These are phyloP conservation scores for Drosophila tristis DNA, from an alignment of 1,140 invertebrate genomes.

Conservation along the genomic window DNA sequence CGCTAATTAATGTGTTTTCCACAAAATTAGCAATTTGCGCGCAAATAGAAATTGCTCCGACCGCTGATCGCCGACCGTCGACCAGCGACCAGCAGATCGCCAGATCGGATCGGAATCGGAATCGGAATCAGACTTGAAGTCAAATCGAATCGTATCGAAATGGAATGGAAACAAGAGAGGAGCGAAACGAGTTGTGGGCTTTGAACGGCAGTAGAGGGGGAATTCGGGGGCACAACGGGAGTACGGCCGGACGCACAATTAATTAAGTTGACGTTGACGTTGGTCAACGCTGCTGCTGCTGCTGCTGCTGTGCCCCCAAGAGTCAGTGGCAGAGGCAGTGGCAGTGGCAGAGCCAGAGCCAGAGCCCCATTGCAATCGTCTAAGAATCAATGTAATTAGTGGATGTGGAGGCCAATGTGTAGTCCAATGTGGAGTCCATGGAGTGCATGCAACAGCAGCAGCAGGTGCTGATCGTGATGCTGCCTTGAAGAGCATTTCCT, in stretches of 20 bases:
- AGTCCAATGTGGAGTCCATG: slow-evolving; percentile 15
- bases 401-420: slow-evolving; percentile 10
- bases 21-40: slow-evolving; percentile 81
- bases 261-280: slow-evolving; percentile 79
- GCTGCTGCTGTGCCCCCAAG: slow-evolving; percentile 39
- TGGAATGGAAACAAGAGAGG: slow-evolving; percentile 8
- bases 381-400: slow-evolving; percentile 82
- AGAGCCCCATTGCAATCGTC: slow-evolving; percentile 64
- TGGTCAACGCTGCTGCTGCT: slow-evolving; percentile 18
- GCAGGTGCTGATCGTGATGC: slow-evolving; percentile 45
- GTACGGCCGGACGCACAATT: slow-evolving; percentile 80
- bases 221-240: slow-evolving; percentile 27
- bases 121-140: slow-evolving; percentile 40
- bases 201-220: background rate
- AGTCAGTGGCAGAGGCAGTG: slow-evolving; percentile 12
- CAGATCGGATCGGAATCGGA: slow-evolving; percentile 11
- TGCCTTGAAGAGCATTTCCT: slow-evolving; percentile 73
- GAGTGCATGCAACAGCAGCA: slow-evolving; percentile 34
- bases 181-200: slow-evolving; percentile 40
- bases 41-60: slow-evolving; percentile 73
- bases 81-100: no score
- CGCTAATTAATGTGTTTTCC: slow-evolving; percentile 83
- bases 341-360: slow-evolving; percentile 31
- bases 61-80: no score
- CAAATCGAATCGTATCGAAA: slow-evolving; percentile 40